Base-by-base conservation (phyloP, 2,888 invertebrate species). In the Melieria omissa region DNA sequence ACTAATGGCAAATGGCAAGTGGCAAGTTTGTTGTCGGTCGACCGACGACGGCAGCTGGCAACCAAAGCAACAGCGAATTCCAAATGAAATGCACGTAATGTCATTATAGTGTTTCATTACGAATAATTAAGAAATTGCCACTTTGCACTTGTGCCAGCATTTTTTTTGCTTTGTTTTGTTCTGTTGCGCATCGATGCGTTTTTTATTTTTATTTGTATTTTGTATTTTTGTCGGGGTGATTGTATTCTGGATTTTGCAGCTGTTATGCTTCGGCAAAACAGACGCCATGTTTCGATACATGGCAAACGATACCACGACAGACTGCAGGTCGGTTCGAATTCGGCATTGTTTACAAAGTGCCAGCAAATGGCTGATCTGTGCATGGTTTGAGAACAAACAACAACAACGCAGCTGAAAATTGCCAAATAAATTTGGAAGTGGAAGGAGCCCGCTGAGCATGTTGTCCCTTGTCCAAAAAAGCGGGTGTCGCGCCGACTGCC, bases 61-160 rank as follows among this genome's bases (percentile, higher is more conserved):
- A 62, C 16, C 52, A 49, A 68, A 71, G 29, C 29, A 29, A 67
- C 71, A 44, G 29, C 10, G 16, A 57, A 57, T 62, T 78, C 72
- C 73, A 73, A 73, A 78, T 77, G 73, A 52, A 69, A 70, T 71
- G 62, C 78, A 78, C 78, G 78, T 78, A 78, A 77, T 75, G 75
- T 73, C 78, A 78, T 78, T 78, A 75, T 74, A 77, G 76, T 78
- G 76, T 76, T 29, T 78, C 76, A 78, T 78, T 78, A 77, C 70
- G 78, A 75, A 73, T 75, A 78, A 78, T 78, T 78, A 78, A 76
- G 75, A 74, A 65, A 76, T 61, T 69, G 16, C 5, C n/a, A 7
- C 44, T 46, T n/a, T 52, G n/a, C 42, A 14, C 47, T 29, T n/a
- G 12, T 49, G 14, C 49, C 9, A 62, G 45, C 57, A 42, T 60